A percentile compares a stretch with the other conserved stretches of the same genome.
phyloP scores from a whole-genome alignment of 2,888 invertebrate genomes.

The Luperina nickerlii region DNA sequence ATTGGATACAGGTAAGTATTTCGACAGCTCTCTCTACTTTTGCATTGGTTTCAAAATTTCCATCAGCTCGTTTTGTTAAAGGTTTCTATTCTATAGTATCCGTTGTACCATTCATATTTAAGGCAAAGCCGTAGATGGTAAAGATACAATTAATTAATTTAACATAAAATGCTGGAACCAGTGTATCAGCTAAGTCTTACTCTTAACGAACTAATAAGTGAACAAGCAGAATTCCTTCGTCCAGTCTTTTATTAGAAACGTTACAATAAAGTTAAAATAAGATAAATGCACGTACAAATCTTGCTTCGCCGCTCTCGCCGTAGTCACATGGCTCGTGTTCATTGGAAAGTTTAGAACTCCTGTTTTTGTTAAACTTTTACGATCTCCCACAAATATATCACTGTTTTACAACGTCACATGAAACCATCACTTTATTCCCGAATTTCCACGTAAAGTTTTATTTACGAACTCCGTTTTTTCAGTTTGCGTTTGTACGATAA shows the following conservation, averaged over 20 bases:
- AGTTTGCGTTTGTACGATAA: slow-evolving; percentile 64
- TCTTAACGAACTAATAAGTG: slow-evolving; percentile 43
- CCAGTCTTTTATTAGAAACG: slow-evolving; percentile 76
- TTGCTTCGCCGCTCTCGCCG: slow-evolving; percentile 80
- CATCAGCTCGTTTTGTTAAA: not conserved
- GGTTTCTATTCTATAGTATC: not conserved
- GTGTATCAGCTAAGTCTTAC: slow-evolving; percentile 14
- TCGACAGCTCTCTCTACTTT: not conserved
- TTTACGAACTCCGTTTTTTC: slow-evolving; percentile 58
- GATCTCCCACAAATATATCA: slow-evolving; percentile 80
- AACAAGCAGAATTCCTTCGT: slow-evolving; percentile 60
- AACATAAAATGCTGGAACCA: not conserved
- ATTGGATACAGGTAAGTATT: not conserved
- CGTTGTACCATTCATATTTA: not conserved
- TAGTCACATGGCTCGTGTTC: slow-evolving; percentile 87
- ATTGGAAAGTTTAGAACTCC: slow-evolving; percentile 84
- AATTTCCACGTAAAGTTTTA: slow-evolving; percentile 61
- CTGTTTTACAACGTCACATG: slow-evolving; percentile 76
- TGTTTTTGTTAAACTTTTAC: slow-evolving; percentile 82
- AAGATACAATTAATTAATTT: not conserved
- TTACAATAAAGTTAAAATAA: slow-evolving; percentile 82
- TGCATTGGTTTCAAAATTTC: not conserved
- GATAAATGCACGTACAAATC: slow-evolving; percentile 84
- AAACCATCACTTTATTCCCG: slow-evolving; percentile 72
- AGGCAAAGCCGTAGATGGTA: not conserved